A percentile compares a stretch with the other conserved stretches of the same genome.
Conservation (phyloP, 2,888 invertebrate genomes). For the Iselma pallidipennis region DNA sequence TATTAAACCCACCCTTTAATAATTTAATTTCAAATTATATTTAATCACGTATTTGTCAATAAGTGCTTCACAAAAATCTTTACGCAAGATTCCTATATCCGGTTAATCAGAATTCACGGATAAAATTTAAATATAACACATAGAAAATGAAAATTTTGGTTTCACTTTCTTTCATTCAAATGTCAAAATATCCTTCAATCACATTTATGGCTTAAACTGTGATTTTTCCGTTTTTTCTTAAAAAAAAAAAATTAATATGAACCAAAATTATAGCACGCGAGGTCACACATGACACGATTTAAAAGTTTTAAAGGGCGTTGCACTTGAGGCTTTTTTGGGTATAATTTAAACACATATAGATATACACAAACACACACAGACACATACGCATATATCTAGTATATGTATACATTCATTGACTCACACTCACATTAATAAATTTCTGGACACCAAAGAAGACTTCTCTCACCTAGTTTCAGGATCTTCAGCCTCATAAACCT, state of each 20-base stretch:
- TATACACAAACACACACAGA: not conserved
- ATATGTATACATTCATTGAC: not conserved
- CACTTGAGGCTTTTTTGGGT: not conserved
- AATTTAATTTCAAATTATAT: too few relatives aligned
- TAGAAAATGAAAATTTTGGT: not conserved
- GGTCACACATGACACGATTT: conserved; percentile 5
- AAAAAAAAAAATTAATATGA: not conserved
- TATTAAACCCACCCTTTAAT: too few relatives aligned
- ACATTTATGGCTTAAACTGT: too few relatives aligned
- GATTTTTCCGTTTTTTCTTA: not conserved
- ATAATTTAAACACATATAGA: not conserved
- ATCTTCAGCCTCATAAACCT: conserved; percentile 72
- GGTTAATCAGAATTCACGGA: not conserved
- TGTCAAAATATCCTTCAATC: too few relatives aligned
- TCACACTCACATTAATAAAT: not conserved
- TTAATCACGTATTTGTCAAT: too few relatives aligned
- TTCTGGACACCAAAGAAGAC: conserved; percentile 13
- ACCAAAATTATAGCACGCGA: conserved; percentile 4
- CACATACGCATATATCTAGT: not conserved
- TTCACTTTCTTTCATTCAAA: too few relatives aligned
- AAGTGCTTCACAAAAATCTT: too few relatives aligned
- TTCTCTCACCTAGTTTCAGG: conserved; percentile 61
- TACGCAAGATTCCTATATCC: not conserved
- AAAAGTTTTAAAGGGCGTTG: conserved; percentile 1
- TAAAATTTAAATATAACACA: too few relatives aligned